A percentile compares a stretch with the other conserved stretches of the same genome.
Conservation (phyloP, 2,797 vertebrate genomes). For the Cuniculus paca region DNA sequence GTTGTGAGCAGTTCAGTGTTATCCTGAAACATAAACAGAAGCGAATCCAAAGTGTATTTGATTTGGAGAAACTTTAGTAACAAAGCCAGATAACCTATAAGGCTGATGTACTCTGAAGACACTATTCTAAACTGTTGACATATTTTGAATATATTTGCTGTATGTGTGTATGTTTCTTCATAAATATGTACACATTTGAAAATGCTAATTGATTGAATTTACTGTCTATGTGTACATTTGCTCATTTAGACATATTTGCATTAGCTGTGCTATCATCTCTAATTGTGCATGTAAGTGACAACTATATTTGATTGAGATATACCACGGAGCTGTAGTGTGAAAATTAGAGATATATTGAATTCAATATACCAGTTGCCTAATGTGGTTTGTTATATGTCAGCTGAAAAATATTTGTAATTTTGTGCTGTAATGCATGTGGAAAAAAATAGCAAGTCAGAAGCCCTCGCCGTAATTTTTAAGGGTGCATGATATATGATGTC, state of each 20-base stretch:
- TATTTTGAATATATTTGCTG: neutral
- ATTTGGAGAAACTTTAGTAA: neutral
- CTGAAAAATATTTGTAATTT: conserved; percentile 74
- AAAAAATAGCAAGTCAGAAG: conserved; percentile 64
- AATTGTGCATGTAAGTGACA: conserved; percentile 65
- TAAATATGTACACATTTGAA: neutral
- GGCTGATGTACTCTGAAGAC: conserved; percentile 60
- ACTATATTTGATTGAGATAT: conserved; percentile 62
- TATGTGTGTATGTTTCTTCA: neutral
- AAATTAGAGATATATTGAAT: conserved; percentile 75
- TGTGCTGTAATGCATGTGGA: conserved; percentile 62
- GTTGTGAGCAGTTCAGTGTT: neutral
- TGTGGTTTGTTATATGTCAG: conserved; percentile 67
- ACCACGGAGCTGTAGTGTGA: conserved; percentile 64
- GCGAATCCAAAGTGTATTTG: neutral
- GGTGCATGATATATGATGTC: conserved; percentile 68
- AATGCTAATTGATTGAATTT: conserved; percentile 24
- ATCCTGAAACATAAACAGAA: conserved; percentile 25
- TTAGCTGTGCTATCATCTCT: conserved; percentile 61
- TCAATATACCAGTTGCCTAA: conserved; percentile 77
- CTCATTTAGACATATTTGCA: neutral
- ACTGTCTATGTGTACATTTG: neutral
- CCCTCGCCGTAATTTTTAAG: conserved; percentile 62
- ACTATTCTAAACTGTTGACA: conserved; percentile 4
- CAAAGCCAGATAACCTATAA: conserved; percentile 68